Conservation (phyloP, 64 coral and sea anemone genomes). For the Stichodactyla helianthus region DNA sequence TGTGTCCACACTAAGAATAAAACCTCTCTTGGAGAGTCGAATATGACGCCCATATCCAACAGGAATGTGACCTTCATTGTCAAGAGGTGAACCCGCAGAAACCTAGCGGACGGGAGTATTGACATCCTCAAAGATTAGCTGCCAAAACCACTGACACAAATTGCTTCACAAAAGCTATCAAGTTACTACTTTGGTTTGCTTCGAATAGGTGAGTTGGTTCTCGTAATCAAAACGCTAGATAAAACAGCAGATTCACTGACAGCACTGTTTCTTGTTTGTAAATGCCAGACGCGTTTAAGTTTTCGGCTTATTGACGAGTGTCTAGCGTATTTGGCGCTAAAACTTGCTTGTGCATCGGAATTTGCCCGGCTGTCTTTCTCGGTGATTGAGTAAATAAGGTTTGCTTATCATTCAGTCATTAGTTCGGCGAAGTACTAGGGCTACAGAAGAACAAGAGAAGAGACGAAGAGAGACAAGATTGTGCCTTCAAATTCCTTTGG, state of each 20-base stretch:
- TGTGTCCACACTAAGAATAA: neutral
- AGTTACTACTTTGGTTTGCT: neutral
- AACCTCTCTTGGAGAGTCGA: neutral
- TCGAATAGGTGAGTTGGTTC: neutral
- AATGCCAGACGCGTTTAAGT: neutral
- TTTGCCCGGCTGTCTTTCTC: neutral
- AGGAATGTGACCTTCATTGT: slow-evolving; percentile 12
- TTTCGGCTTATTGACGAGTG: neutral
- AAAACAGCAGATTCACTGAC: neutral
- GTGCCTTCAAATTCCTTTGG: neutral
- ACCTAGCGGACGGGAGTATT: neutral
- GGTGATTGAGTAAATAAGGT: neutral
- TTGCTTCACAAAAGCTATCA: neutral
- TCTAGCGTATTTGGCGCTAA: neutral
- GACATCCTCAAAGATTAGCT: neutral
- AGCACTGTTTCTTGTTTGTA: neutral
- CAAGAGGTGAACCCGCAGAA: neutral
- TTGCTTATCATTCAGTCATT: neutral
- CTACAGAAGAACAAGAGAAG: neutral
- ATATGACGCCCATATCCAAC: neutral
- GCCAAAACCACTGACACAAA: slow-evolving; percentile 11
- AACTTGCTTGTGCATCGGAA: neutral
- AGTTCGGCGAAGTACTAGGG: neutral
- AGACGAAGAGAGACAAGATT: neutral
- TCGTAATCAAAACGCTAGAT: neutral